Conservation (phyloP, 2,113 vertebrate genomes). For the Solea senegalensis region DNA sequence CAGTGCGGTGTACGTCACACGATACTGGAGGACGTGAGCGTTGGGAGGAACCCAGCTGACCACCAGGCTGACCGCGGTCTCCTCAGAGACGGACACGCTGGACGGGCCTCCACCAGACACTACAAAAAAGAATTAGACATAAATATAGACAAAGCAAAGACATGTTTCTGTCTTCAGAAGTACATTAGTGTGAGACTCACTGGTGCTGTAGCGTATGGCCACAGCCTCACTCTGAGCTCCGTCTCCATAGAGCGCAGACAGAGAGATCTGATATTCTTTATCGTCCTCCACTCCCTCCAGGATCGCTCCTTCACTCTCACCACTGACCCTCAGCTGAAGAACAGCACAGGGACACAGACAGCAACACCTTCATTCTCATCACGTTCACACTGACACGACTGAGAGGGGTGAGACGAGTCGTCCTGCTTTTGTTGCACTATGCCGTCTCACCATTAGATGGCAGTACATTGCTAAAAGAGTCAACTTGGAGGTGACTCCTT, state of each 20-base stretch:
- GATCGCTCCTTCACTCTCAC: conserved; percentile 79
- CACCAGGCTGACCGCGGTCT: conserved; percentile 85
- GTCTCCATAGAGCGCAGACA: conserved; percentile 90
- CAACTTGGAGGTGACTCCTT: too few species aligned
- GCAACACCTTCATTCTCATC: neutral
- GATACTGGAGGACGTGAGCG: conserved; percentile 86
- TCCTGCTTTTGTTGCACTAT: too few species aligned
- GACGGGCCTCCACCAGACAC: conserved; percentile 85
- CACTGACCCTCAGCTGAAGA: conserved; percentile 84
- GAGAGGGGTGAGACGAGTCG: too few species aligned
- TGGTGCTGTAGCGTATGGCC: conserved; percentile 86
- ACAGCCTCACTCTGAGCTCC: conserved; percentile 90
- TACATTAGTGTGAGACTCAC: conserved; percentile 80
- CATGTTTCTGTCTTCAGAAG: neutral
- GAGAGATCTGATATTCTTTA: conserved; percentile 90
- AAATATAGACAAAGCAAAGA: neutral
- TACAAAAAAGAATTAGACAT: conserved; percentile 36
- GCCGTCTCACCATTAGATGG: too few species aligned
- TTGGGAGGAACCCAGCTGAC: conserved; percentile 87
- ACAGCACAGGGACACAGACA: neutral
- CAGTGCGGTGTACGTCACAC: conserved; percentile 80
- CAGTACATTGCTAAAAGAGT: too few species aligned
- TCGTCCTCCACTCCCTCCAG: conserved; percentile 86
- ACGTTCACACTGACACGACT: too few species aligned
- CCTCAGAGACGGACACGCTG: conserved; percentile 81